These are phyloP conservation scores for Centrocercus urophasianus DNA, from an alignment of 2,113 vertebrate species.

Conservation along the genomic window DNA sequence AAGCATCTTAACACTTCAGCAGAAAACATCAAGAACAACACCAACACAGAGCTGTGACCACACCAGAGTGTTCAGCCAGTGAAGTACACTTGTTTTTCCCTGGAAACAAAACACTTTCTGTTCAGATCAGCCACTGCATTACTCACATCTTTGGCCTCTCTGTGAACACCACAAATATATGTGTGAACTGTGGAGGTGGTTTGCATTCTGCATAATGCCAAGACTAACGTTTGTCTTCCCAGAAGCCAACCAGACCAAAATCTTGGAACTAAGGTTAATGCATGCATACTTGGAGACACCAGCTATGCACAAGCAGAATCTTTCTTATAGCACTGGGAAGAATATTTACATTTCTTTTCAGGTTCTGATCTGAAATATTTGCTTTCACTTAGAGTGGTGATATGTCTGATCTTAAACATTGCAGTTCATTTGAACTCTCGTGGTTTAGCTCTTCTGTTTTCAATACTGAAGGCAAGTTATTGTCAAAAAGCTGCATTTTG, in stretches of 20 bases:
- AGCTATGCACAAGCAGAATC: not conserved
- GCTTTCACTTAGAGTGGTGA: not conserved
- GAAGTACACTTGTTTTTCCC: not conserved
- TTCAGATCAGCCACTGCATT: not conserved
- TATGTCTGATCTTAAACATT: not conserved
- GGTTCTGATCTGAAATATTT: not conserved
- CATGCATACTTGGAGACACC: not conserved
- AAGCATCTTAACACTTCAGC: not conserved
- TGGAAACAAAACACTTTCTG: not conserved
- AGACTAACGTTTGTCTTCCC: not conserved
- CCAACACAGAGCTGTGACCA: not conserved
- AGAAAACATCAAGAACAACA: too few species aligned
- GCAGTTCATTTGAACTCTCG: not conserved
- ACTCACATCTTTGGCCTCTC: not conserved
- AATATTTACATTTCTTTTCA: not conserved
- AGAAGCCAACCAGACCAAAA: not conserved
- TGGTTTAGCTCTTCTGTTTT: not conserved
- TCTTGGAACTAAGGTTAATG: not conserved
- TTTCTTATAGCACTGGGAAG: not conserved
- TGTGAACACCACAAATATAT: not conserved
- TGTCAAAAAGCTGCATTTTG: slow-evolving; percentile 29
- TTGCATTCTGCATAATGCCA: not conserved
- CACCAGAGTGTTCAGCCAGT: not conserved
- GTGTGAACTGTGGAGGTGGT: not conserved
- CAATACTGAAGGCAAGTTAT: slow-evolving; percentile 23